phyloP scores from a whole-genome alignment of 2,797 vertebrate genomes.

The Mareca penelope region DNA sequence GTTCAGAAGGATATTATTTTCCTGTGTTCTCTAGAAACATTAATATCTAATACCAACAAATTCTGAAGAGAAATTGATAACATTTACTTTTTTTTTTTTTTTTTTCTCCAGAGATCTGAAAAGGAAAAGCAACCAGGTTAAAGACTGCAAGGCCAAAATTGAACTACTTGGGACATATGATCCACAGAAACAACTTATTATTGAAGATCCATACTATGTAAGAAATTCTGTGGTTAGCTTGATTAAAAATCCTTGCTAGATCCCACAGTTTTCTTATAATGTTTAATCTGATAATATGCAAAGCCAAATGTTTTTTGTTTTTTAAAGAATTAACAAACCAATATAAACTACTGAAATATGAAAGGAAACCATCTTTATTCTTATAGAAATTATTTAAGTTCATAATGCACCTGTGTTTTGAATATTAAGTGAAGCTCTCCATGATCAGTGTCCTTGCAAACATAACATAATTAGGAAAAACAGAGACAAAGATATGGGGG shows the following conservation, averaged over 20 bases:
- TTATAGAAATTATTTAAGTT: not conserved
- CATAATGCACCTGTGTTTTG: not conserved
- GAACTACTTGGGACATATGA: constrained; percentile 95
- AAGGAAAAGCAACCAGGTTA: constrained; percentile 85
- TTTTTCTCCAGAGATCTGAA: constrained; percentile 87
- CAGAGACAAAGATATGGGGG: not conserved
- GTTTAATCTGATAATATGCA: not conserved
- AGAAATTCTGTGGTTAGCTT: not conserved
- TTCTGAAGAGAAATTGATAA: not conserved
- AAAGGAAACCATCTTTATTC: not conserved
- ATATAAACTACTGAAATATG: not conserved
- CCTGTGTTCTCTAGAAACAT: not conserved
- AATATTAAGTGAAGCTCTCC: not conserved
- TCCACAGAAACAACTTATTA: constrained; percentile 91
- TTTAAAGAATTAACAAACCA: not conserved
- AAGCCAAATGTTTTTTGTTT: not conserved
- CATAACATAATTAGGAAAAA: not conserved
- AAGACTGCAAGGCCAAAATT: constrained; percentile 87
- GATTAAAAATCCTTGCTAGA: not conserved
- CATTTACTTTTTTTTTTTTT: constrained; percentile 57
- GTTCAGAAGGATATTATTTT: fast-evolving
- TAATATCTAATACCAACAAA: not conserved
- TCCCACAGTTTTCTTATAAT: not conserved
- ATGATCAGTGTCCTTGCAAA: not conserved
- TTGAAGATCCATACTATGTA: constrained; percentile 94